Conservation (phyloP, 2,888 invertebrate species). For the Caenorhabditis sp. region DNA sequence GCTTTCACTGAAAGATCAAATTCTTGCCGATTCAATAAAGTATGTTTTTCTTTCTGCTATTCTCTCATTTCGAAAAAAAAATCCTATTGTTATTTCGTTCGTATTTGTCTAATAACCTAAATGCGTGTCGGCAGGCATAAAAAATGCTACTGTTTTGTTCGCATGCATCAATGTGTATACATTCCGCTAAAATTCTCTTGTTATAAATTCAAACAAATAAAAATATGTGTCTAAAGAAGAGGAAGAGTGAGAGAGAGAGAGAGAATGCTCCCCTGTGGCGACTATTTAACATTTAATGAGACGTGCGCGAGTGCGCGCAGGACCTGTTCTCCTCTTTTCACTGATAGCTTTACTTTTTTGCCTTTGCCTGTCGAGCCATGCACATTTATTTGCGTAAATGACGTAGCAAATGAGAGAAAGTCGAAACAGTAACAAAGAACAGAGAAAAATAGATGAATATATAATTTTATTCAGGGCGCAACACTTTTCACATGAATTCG, state of each 20-base stretch:
- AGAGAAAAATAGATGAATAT: not conserved
- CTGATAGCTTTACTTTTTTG: slow-evolving; percentile 36
- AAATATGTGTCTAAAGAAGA: not conserved
- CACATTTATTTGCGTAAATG: slow-evolving; percentile 5
- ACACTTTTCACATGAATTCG: slow-evolving; percentile 57
- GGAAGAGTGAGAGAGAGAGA: not conserved
- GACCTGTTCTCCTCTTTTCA: slow-evolving; percentile 27
- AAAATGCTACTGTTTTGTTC: not conserved
- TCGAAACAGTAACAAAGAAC: not conserved
- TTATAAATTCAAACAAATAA: not conserved
- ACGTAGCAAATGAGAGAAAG: not conserved
- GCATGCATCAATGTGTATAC: not conserved
- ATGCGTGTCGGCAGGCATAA: slow-evolving; percentile 1
- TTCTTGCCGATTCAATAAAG: slow-evolving; percentile 55
- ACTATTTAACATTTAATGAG: slow-evolving; percentile 39
- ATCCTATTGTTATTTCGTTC: slow-evolving; percentile 5
- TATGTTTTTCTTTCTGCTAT: slow-evolving; percentile 12
- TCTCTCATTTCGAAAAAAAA: not conserved
- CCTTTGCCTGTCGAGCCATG: slow-evolving; percentile 23
- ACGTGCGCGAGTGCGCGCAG: slow-evolving; percentile 17
- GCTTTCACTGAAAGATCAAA: slow-evolving; percentile 59
- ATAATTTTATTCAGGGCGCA: slow-evolving; percentile 46
- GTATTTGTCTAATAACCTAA: slow-evolving; percentile 11
- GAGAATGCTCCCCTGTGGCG: slow-evolving; percentile 7
- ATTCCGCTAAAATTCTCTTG: not conserved